phyloP scores from a whole-genome alignment of 2,113 vertebrate species.

The Pandion haliaetus region DNA sequence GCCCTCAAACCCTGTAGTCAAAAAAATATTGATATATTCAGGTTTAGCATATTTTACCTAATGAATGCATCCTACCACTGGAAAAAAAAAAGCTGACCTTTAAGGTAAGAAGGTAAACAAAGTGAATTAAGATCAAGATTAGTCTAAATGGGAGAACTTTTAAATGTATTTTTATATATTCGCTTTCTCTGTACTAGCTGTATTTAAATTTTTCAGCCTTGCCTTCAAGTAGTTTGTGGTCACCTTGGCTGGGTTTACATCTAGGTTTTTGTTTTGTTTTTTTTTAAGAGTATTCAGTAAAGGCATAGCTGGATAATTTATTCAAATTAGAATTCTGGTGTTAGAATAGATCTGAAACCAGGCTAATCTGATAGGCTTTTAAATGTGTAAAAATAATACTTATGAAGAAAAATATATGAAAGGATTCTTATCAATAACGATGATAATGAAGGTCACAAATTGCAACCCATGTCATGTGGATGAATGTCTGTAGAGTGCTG shows the following conservation, averaged over 20 bases:
- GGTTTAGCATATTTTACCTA: not conserved
- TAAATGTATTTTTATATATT: not conserved
- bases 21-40: not conserved
- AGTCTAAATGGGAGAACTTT: not conserved
- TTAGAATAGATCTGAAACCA: not conserved
- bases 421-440: not conserved
- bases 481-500: not conserved
- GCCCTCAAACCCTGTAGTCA: not conserved
- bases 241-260: not conserved
- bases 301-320: not conserved
- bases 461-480: not conserved
- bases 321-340: not conserved
- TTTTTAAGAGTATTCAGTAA: not conserved
- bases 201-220: not conserved
- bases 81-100: not conserved
- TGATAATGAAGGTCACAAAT: not conserved
- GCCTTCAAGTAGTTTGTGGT: not conserved
- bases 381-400: not conserved
- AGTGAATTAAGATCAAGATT: not conserved
- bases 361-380: not conserved
- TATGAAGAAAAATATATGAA: not conserved
- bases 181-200: not conserved
- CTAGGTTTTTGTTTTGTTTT: not conserved
- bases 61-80: not conserved
- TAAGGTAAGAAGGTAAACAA: not conserved